Base-by-base conservation (phyloP, 2,888 invertebrate species). In the Morpho deidamia region DNA sequence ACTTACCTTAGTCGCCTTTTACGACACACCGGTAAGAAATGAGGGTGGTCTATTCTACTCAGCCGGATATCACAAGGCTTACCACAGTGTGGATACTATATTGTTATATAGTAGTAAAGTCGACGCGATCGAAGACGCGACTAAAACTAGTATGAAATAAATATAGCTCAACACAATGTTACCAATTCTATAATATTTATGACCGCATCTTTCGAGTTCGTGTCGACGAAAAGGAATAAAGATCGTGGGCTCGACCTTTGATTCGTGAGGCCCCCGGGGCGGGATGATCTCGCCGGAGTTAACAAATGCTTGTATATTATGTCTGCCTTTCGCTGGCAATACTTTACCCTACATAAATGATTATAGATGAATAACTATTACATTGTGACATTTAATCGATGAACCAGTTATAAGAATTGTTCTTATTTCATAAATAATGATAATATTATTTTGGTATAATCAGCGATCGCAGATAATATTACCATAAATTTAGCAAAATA, bases 201-300 rank as follows among this genome's bases (percentile, higher is more conserved):
- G 54, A 48, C 45, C 51, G 40, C 44, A 51, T 51, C 49, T 50
- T 49, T 58, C 53, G 48, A 56, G 55, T 55, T 61, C 53, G 53
- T 56, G 56, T 59, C 51, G 52, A 50, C 50, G 48, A 53, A 50
- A 44, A 62, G 55, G 52, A 58, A 58, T 54, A 61, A 61, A 59
- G 61, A 60, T 60, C 60, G 74, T 72, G 70, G 23, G 69, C 64
- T 64, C 70, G 77, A 73, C 80, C 78, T 81, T 74, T 78, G 74
- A 60, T 58, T 62, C 59, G 63, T 61, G 63, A 69, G 68, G 70
- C 66, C 72, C 74, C 73, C 58, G 71, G 64, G 68, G 76, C 72
- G 71, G 64, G 67, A 71, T 66, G 70, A 71, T 71, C 73, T 70
- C 65, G 68, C 65, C 66, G 66, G 68, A 66, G 65, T 64, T 66